phyloP scores from a whole-genome alignment of 2,113 vertebrate species.

The Ursus arctos region DNA sequence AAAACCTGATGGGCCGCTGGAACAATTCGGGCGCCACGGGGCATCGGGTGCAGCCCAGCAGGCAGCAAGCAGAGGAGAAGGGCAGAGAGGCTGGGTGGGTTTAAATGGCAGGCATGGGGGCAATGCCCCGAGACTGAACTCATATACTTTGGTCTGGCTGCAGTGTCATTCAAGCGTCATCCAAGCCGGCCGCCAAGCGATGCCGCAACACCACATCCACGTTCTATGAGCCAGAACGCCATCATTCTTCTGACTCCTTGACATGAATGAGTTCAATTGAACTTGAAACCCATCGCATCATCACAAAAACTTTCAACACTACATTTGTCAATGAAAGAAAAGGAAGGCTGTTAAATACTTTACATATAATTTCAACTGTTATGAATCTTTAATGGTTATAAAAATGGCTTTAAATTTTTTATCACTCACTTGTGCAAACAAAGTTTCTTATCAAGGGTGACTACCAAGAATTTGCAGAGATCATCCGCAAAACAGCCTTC shows the following conservation, averaged over 20 bases:
- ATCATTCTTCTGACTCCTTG: not conserved
- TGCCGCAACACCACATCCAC: not conserved
- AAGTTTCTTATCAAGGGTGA: conserved; percentile 56
- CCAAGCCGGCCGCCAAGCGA: not conserved
- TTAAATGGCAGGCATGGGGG: accelerated
- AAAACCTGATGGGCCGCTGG: not conserved
- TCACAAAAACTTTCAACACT: conserved; percentile 64
- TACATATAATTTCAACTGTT: conserved; percentile 68
- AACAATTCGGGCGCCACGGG: not conserved
- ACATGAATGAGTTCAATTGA: not conserved
- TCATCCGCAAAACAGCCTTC: not conserved
- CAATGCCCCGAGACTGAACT: not conserved
- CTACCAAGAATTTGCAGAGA: conserved; percentile 60
- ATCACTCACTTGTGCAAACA: conserved; percentile 54
- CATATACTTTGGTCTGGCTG: not conserved
- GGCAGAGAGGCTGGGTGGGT: not conserved
- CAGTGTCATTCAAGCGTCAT: not conserved
- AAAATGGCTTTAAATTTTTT: conserved; percentile 82
- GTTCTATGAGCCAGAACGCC: not conserved
- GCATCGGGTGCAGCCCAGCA: not conserved
- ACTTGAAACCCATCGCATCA: conserved; percentile 41
- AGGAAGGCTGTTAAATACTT: conserved; percentile 74
- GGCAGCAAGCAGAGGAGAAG: not conserved
- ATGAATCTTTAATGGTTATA: conserved; percentile 76
- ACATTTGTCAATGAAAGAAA: conserved; percentile 63